phyloP scores from a whole-genome alignment of 2,113 vertebrate genomes.

The Isurus oxyrinchus region DNA sequence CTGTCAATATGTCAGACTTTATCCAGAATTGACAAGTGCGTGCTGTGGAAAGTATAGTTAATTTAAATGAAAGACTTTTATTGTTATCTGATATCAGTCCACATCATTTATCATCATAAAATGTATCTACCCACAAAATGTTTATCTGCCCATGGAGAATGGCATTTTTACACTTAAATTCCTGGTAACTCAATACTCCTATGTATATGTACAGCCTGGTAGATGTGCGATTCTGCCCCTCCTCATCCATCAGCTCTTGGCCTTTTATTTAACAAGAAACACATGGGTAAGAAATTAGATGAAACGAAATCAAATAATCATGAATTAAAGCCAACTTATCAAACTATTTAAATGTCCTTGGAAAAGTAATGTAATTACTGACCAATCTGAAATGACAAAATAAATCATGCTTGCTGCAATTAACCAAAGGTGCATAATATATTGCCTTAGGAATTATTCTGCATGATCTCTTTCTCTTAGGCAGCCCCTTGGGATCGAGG shows the following conservation, averaged over 20 bases:
- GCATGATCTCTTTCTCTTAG: not conserved
- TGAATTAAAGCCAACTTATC: not conserved
- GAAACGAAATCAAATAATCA: not conserved
- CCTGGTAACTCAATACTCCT: not conserved
- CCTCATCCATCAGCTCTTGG: not conserved
- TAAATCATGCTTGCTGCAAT: not conserved
- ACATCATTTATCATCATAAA: constrained; percentile 22
- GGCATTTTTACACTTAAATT: not conserved
- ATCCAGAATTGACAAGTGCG: not conserved
- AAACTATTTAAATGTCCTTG: not conserved
- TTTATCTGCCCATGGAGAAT: not conserved
- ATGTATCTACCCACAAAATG: not conserved
- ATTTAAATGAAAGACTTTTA: constrained; percentile 14
- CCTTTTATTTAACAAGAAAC: not conserved
- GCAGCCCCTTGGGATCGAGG: too few relatives aligned
- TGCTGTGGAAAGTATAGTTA: not conserved
- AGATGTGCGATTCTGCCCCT: not conserved
- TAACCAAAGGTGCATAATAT: not conserved
- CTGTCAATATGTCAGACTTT: not conserved
- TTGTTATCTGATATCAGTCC: not conserved
- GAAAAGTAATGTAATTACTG: not conserved
- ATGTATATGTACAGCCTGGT: not conserved
- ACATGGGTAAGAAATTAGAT: not conserved
- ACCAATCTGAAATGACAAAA: not conserved
- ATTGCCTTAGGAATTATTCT: not conserved